These are phyloP conservation scores for Stegodyphus dumicola DNA, from an alignment of 1,140 invertebrate genomes.

Conservation along the genomic window DNA sequence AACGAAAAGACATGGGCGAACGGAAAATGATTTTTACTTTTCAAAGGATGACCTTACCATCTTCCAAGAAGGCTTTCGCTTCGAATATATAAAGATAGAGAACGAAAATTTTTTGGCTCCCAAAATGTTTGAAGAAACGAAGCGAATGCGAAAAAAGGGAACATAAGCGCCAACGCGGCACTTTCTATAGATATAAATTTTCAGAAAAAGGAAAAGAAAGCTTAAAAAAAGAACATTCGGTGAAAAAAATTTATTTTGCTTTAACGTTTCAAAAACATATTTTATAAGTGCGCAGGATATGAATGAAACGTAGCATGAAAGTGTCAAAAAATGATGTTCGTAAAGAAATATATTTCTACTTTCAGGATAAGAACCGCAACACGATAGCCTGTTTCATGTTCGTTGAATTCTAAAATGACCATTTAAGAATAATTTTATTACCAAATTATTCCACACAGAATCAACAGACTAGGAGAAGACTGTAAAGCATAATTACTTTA, in stretches of 20 bases:
- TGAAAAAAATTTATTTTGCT: neutral
- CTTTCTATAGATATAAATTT: slow-evolving; percentile 18
- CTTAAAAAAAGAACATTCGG: slow-evolving; percentile 2
- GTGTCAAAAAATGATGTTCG: no score
- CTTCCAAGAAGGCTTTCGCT: slow-evolving; percentile 1
- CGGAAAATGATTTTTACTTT: slow-evolving; percentile 44
- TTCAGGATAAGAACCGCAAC: no score
- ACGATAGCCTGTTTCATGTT: no score
- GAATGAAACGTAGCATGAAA: no score
- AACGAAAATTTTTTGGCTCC: slow-evolving; percentile 14
- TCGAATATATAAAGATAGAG: slow-evolving; percentile 26
- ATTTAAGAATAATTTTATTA: no score
- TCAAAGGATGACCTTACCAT: slow-evolving; percentile 20
- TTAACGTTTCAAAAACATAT: no score
- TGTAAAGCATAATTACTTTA: no score
- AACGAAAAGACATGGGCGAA: slow-evolving; percentile 36
- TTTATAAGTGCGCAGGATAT: no score
- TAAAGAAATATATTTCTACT: no score
- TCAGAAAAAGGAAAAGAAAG: slow-evolving; percentile 8
- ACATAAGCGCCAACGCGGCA: slow-evolving; percentile 14
- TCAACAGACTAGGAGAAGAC: no score
- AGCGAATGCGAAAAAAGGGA: slow-evolving; percentile 16
- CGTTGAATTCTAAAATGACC: no score
- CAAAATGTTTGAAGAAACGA: slow-evolving; percentile 38
- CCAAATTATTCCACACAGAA: no score